Evolutionary conservation across 35 echinoderm and acorn worm species (phyloP).

Genomic region (Acanthaster planci): DNA sequence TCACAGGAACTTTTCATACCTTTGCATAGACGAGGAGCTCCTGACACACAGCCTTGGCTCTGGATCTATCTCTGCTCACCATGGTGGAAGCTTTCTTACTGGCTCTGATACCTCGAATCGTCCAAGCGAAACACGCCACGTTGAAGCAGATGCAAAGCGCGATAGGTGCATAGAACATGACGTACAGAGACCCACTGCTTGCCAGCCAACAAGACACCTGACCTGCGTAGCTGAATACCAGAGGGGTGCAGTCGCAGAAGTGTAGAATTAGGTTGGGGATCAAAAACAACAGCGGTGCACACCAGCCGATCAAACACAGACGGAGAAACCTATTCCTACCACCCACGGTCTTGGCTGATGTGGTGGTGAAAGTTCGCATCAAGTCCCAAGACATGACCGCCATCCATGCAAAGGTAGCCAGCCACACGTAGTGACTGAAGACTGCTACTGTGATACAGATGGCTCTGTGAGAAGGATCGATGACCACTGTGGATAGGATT

Average conservation of each 20-base stretch:
- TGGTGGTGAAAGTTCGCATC: constrained; percentile 27
- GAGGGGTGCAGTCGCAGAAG: constrained; percentile 37
- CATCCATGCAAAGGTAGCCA: constrained; percentile 53
- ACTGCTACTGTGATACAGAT: constrained; percentile 41
- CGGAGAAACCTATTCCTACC: not conserved
- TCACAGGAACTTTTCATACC: not conserved
- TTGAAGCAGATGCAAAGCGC: constrained; percentile 36
- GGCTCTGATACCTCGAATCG: constrained; percentile 17
- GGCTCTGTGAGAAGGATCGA: not conserved
- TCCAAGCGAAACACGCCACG: constrained; percentile 17
- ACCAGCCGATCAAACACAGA: constrained; percentile 25
- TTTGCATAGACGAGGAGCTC: constrained; percentile 36
- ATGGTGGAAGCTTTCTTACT: constrained; percentile 25
- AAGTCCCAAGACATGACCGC: constrained; percentile 33
- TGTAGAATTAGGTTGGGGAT: constrained; percentile 33
- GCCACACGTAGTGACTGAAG: constrained; percentile 41
- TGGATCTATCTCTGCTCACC: not conserved
- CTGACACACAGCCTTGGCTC: not conserved
- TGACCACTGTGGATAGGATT: not conserved
- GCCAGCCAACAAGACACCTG: constrained; percentile 34
- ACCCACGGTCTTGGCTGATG: not conserved
- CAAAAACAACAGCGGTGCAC: constrained; percentile 31
- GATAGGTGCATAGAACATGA: constrained; percentile 27
- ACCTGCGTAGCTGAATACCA: constrained; percentile 42
- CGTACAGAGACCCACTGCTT: not conserved